Percentiles rank a stretch among this genome's conserved stretches.
Evolutionary conservation across 2,797 vertebrate species (phyloP).

Genomic region (Crax fasciolata): DNA sequence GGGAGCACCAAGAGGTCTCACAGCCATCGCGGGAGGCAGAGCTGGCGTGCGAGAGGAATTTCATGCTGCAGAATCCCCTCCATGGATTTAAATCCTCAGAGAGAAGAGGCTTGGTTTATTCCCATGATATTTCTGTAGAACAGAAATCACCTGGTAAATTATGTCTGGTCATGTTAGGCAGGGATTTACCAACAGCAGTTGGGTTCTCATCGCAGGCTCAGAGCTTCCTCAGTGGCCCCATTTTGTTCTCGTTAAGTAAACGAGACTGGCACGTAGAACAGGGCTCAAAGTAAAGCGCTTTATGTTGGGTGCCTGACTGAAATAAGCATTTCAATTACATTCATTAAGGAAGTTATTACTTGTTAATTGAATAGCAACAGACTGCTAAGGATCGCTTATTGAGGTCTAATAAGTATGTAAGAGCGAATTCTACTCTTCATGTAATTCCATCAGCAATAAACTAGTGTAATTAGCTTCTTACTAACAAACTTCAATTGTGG

Average conservation of each 20-base stretch:
- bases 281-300: slow-evolving; percentile 64
- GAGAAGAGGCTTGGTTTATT: background rate
- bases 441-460: slow-evolving; percentile 87
- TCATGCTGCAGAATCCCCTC: background rate
- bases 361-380: slow-evolving; percentile 87
- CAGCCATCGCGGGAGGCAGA: background rate
- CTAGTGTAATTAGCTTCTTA: slow-evolving; percentile 86
- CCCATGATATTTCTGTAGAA: background rate
- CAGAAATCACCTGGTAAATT: slow-evolving; percentile 41
- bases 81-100: slow-evolving; percentile 16
- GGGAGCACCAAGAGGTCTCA: background rate
- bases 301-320: slow-evolving; percentile 72
- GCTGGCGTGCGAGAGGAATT: background rate
- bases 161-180: background rate
- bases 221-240: background rate
- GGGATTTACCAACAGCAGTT: background rate
- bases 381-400: slow-evolving; percentile 85
- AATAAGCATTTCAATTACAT: slow-evolving; percentile 86
- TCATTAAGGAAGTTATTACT: slow-evolving; percentile 88
- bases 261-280: slow-evolving; percentile 56
- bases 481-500: slow-evolving; percentile 85
- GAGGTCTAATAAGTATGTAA: slow-evolving; percentile 84
- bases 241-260: slow-evolving; percentile 74
- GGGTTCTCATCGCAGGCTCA: background rate
- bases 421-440: slow-evolving; percentile 81